Conservation (phyloP, 37 sponge, comb jelly and placozoan species). For the Aplysina aerophoba region DNA sequence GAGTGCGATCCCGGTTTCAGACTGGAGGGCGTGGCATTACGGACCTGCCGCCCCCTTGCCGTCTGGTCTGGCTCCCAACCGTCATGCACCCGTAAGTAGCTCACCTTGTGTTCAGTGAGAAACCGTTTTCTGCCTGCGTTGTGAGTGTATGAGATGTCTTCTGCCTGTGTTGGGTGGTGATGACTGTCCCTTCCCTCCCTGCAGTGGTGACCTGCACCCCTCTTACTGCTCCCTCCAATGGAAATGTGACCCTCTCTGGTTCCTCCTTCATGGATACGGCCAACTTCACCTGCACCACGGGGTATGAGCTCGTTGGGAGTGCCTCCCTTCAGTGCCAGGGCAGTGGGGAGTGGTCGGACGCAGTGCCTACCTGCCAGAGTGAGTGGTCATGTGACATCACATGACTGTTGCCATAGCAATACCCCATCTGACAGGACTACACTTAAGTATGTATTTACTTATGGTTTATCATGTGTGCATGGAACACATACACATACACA, state of each 20-base stretch:
- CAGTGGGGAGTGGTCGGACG: neutral
- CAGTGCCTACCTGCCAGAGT: conserved; percentile 9
- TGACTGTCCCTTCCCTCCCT: neutral
- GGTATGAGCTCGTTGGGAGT: conserved; percentile 34
- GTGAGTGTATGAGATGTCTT: too few species aligned
- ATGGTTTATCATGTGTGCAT: too few species aligned
- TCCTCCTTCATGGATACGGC: conserved; percentile 18
- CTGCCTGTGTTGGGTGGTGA: too few species aligned
- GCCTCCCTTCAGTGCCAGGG: conserved; percentile 2
- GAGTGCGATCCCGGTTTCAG: conserved; percentile 1
- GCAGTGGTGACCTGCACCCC: conserved; percentile 33
- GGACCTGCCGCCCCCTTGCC: neutral
- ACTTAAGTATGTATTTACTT: too few species aligned
- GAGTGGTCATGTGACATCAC: conserved; percentile 1
- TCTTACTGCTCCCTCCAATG: conserved; percentile 18
- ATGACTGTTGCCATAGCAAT: too few species aligned
- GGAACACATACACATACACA: too few species aligned
- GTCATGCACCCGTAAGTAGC: conserved; percentile 40
- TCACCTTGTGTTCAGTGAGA: too few species aligned
- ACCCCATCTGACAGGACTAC: too few species aligned
- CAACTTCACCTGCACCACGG: conserved; percentile 32
- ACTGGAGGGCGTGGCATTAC: neutral
- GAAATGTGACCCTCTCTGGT: conserved; percentile 11
- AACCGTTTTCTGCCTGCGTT: too few species aligned
- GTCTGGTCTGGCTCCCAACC: conserved; percentile 37